Evolutionary conservation across 2,113 vertebrate genomes (phyloP).

Genomic region (Neolamprologus ventralis): DNA sequence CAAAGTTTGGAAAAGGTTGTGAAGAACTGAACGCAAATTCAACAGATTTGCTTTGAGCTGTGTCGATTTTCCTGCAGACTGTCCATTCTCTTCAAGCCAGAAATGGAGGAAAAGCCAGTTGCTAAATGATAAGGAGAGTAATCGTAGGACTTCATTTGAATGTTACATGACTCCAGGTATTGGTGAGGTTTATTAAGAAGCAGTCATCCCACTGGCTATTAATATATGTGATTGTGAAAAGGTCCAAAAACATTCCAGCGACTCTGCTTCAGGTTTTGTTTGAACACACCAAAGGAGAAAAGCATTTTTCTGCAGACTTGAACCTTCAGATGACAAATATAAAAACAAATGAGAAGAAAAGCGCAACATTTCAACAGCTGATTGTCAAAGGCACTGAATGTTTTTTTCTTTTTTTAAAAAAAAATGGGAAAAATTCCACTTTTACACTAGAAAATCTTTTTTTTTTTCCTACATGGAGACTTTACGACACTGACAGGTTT

Average conservation of each 20-base stretch:
- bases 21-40: not conserved
- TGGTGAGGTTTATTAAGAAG: not conserved
- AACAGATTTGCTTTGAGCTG: not conserved
- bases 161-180: not conserved
- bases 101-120: not conserved
- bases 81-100: not conserved
- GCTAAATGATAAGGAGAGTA: not conserved
- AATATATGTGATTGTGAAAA: not conserved
- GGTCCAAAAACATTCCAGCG: not conserved
- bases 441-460: not conserved
- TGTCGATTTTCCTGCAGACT: not conserved
- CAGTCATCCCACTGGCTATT: not conserved
- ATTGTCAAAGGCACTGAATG: slow-evolving; percentile 40
- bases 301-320: not conserved
- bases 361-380: not conserved
- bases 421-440: not conserved
- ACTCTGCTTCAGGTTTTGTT: not conserved
- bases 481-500: not conserved
- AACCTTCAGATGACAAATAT: not conserved
- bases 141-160: not conserved
- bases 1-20: not conserved
- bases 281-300: not conserved
- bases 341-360: not conserved
- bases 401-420: fast-evolving
- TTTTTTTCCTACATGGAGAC: not conserved